Base-by-base conservation (phyloP, 30 jellyfish, hydroid and myxozoan genomes). In the Chrysaora quinquecirrha region DNA sequence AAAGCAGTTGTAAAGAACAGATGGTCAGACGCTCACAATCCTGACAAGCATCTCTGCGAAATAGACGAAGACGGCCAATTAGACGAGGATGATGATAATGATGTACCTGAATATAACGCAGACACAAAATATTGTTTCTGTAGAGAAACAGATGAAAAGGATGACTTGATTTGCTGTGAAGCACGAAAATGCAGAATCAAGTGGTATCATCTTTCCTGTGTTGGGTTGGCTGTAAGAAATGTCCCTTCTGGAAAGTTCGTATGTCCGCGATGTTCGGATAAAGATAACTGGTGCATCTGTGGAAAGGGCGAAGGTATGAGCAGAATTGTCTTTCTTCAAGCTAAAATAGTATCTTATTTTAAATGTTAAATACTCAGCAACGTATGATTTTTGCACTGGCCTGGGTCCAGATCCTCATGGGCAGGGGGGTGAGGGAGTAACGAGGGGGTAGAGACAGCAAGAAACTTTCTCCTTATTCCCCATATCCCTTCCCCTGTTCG, bases 131-230 rank as follows among this genome's bases (percentile, higher is more conserved):
- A 43, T 43, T 43, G 58, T 43, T 43, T 43, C 58, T 43, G 58
- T 31, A 60, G 31, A 60, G 73, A 60, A 29, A 29, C 16, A 16
- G 31, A 3, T 0, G 73, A 60, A 24, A 60, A 60, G 3, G 73
- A 60, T 60, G 73, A 19, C 1, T 31, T 60, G 0, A 60, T 60
- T 29, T n/a, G 32, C 11, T 60, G 73, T 9, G 73, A 60, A 27
- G 23, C 19, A 27, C 1, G 23, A 60, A 31, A 24, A 11, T 60
- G 73, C 73, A 24, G 73, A 24, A 60, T 60, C 31, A 60, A 60
- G 32, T 60, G 73, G 73, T 60, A 14, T 60, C 73, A 60, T 24
- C 31, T 60, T 11, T 60, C 31, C 23, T 60, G 73, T 60, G 73
- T 60, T 24, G 73, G 73, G 1, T 62, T 62, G 34, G 20, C 74